phyloP scores from a whole-genome alignment of 2,113 vertebrate species.

The Formicarius rufipectus region DNA sequence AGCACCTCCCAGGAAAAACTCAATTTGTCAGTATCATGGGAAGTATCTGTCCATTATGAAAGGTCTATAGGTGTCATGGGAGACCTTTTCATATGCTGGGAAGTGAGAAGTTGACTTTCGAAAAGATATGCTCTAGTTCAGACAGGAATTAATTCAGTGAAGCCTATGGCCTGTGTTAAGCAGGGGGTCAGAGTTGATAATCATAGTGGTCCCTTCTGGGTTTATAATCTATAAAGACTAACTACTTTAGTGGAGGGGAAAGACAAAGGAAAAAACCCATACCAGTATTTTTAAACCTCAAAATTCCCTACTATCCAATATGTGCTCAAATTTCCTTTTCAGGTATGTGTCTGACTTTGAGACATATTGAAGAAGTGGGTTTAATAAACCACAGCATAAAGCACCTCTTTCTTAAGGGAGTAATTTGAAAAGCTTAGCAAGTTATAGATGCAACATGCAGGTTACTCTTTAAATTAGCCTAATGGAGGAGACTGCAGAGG shows the following conservation, averaged over 20 bases:
- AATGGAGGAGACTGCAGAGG: conserved; percentile 12
- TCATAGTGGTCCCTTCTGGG: conserved; percentile 21
- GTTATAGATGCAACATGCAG: conserved; percentile 10
- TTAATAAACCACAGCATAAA: neutral
- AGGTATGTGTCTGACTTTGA: neutral
- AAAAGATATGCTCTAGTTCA: conserved; percentile 60
- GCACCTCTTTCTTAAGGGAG: conserved; percentile 13
- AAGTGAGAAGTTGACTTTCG: conserved; percentile 68
- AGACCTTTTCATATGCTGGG: conserved; percentile 58
- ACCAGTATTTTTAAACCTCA: neutral
- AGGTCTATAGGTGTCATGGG: conserved; percentile 51
- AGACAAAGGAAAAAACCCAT: conserved; percentile 1
- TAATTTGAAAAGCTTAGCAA: conserved; percentile 30
- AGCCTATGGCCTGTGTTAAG: conserved; percentile 54
- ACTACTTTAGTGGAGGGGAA: neutral
- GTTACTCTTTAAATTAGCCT: conserved; percentile 25
- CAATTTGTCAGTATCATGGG: conserved; percentile 26
- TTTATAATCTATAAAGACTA: conserved; percentile 56
- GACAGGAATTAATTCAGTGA: conserved; percentile 51
- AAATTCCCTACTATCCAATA: neutral
- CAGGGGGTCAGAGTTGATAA: conserved; percentile 61
- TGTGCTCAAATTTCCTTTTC: conserved; percentile 16
- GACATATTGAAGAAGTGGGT: neutral
- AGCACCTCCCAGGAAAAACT: conserved; percentile 62
- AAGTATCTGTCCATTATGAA: conserved; percentile 52